Conservation (phyloP, 2,797 vertebrate species). For the Platalea minor region DNA sequence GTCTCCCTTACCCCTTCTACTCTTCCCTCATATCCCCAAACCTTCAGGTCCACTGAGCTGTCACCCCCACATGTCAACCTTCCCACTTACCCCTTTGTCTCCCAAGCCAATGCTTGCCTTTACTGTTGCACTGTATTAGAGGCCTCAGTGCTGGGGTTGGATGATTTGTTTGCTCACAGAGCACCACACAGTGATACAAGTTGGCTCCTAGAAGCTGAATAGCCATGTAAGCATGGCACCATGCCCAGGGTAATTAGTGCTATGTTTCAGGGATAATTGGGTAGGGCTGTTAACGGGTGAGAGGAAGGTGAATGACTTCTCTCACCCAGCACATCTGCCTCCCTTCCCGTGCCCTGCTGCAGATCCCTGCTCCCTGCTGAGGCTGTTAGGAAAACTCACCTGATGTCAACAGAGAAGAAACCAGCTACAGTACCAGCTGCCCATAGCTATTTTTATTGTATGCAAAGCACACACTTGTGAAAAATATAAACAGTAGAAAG, state of each 20-base stretch:
- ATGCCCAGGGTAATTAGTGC: neutral
- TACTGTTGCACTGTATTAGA: fast-evolving
- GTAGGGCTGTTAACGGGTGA: neutral
- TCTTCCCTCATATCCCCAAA: neutral
- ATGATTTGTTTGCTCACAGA: neutral
- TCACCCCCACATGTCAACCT: neutral
- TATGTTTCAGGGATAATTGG: neutral
- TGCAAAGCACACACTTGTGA: neutral
- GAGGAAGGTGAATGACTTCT: neutral
- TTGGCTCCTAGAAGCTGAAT: neutral
- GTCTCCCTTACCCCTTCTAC: fast-evolving
- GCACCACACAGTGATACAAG: fast-evolving
- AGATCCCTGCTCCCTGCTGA: neutral
- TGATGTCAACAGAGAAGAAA: neutral
- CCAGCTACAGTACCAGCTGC: neutral
- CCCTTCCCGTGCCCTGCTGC: neutral
- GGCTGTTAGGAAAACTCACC: neutral
- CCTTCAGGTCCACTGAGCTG: neutral
- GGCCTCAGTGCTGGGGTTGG: neutral
- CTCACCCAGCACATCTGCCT: neutral
- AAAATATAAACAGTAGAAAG: neutral
- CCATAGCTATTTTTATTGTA: neutral
- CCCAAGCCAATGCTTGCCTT: neutral
- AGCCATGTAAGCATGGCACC: neutral
- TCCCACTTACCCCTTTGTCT: neutral